Base-by-base conservation (phyloP, 2,888 invertebrate species). In the Drymonia ruficornis region DNA sequence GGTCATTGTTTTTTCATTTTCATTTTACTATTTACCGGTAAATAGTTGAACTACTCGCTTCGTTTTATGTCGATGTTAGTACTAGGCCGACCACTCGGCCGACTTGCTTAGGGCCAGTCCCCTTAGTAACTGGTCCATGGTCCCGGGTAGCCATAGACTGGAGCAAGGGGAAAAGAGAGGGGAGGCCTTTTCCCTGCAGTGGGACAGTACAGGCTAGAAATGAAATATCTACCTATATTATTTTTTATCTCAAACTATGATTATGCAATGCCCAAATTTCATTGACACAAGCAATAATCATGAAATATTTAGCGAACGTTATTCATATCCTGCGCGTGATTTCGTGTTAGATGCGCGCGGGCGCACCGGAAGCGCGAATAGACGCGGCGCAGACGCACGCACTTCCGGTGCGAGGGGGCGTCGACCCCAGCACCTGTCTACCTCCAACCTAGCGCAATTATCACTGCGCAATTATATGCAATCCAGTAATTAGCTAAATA, bases 351-450 rank as follows among this genome's bases (percentile, higher is more conserved):
- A 79, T 78, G 83, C 80, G 79, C 80, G 73, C 68, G 73, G 70
- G 78, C 79, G 71, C 81, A 78, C 78, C 89, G 91, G 91, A 91
- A 89, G 84, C 83, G 90, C 88, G 86, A 86, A 91, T 88, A 91
- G 91, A 91, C 91, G 85, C 79, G 81, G 77, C 84, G 83, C 84
- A 91, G 91, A 92, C 91, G 84, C 87, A 91, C 89, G 90, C 87
- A 86, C 81, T 89, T 91, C 90, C 91, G 89, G 70, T 79, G 76
- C 73, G 71, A 74, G 70, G 82, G 91, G 90, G 65, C 91, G 78
- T 78, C 88, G 89, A 87, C 84, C 89, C 78, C 79, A 74, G 75
- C 87, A 89, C 87, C 86, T 87, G 87, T 79, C 78, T 72, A 57
- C 63, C 28, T 18, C 49, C 4, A 12, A 49, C 29, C 36, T 40